Conservation (phyloP, 1,140 invertebrate genomes). For the Leguminivora glycinivorella region DNA sequence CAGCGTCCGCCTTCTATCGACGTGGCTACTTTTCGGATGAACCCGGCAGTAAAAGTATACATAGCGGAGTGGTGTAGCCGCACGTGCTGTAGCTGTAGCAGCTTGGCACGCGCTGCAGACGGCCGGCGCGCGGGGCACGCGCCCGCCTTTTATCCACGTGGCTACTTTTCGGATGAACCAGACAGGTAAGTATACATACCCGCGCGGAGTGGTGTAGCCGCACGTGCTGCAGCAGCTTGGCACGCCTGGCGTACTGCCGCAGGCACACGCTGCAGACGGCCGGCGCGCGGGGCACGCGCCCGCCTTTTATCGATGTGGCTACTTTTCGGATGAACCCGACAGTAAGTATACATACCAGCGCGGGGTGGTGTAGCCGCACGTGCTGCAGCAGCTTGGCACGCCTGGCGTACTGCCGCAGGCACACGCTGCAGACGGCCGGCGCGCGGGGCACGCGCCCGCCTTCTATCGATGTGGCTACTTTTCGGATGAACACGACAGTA, state of each 20-base stretch:
- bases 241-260: slow-evolving; percentile 48
- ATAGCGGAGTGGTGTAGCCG: slow-evolving; percentile 32
- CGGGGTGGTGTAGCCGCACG: slow-evolving; percentile 34
- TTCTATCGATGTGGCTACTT: no score
- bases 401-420: slow-evolving; percentile 49
- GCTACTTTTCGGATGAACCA: no score
- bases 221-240: slow-evolving; percentile 49
- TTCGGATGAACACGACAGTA: no score
- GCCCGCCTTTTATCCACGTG: slow-evolving; percentile 36
- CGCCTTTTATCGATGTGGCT: slow-evolving; percentile 38
- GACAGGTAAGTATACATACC: background rate
- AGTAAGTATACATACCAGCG: no score
- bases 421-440: slow-evolving; percentile 41
- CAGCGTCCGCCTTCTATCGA: slow-evolving; percentile 35
- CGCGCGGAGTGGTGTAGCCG: slow-evolving; percentile 28
- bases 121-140: slow-evolving; percentile 34
- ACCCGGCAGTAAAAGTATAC: no score
- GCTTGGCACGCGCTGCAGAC: slow-evolving; percentile 43
- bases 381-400: slow-evolving; percentile 51
- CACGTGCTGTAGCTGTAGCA: slow-evolving; percentile 43
- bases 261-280: slow-evolving; percentile 42
- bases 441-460: slow-evolving; percentile 31
- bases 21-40: no score
- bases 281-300: slow-evolving; percentile 30
- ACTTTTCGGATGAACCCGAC: no score